Percentiles rank a stretch among this genome's conserved stretches.
Conservation (phyloP, 2,888 invertebrate species). For the Acleris sparsana region DNA sequence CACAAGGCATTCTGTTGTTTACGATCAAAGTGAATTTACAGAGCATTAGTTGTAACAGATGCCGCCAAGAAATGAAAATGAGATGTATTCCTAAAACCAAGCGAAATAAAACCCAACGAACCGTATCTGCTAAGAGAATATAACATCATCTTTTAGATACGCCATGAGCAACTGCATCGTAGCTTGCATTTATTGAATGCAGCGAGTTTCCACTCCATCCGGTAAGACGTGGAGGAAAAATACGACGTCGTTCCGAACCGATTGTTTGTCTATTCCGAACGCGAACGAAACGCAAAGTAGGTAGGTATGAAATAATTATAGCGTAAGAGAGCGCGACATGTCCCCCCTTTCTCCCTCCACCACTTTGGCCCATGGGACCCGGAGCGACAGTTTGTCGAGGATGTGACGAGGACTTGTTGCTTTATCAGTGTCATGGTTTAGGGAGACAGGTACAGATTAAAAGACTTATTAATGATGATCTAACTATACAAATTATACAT, state of each 20-base stretch:
- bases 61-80: no score
- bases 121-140: constrained; percentile 19
- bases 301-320: constrained; percentile 76
- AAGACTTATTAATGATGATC: constrained; percentile 16
- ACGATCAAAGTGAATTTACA: no score
- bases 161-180: constrained; percentile 43
- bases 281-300: constrained; percentile 67
- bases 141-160: constrained; percentile 23
- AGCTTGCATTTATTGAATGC: constrained; percentile 57
- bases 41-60: no score
- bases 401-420: constrained; percentile 79
- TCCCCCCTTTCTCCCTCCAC: constrained; percentile 41
- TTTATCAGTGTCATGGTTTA: constrained; percentile 72
- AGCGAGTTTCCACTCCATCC: constrained; percentile 51
- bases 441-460: constrained; percentile 39
- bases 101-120: constrained; percentile 18
- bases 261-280: constrained; percentile 70
- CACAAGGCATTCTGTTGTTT: no score
- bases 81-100: not conserved
- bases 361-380: constrained; percentile 39
- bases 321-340: constrained; percentile 65
- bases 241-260: constrained; percentile 56
- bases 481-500: no score
- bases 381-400: constrained; percentile 62
- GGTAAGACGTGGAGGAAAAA: constrained; percentile 62